phyloP scores from a whole-genome alignment of 2,888 invertebrate genomes.

The Syrista parreyssii region DNA sequence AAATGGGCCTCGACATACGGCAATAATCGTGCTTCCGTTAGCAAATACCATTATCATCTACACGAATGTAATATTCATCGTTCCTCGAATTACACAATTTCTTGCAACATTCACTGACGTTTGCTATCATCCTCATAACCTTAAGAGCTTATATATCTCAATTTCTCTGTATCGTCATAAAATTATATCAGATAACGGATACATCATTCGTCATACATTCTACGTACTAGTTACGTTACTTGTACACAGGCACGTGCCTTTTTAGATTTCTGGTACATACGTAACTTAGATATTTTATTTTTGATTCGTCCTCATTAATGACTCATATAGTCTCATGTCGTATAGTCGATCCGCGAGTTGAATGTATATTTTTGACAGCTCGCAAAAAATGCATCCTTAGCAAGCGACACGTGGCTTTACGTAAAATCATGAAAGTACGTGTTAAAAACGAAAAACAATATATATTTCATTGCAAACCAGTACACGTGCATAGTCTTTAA shows the following conservation, averaged over 20 bases:
- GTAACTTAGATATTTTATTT: not conserved
- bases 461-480: too few species aligned
- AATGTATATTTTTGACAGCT: too few species aligned
- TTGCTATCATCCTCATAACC: not conserved
- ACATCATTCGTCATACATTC: not conserved
- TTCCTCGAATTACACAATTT: not conserved
- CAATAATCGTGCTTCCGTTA: not conserved
- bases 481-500: too few species aligned
- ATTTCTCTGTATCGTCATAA: not conserved
- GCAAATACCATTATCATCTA: not conserved
- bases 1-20: not conserved
- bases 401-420: too few species aligned
- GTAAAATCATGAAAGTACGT: too few species aligned
- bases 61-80: not conserved
- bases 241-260: not conserved
- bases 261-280: not conserved
- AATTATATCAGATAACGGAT: not conserved
- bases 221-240: not conserved
- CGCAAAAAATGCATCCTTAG: too few species aligned
- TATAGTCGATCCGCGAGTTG: too few species aligned
- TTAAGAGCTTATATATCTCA: not conserved
- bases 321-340: too few species aligned
- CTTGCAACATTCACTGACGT: not conserved
- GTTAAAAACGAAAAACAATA: too few species aligned
- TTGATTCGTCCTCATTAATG: too few species aligned